Conservation (phyloP, 2,113 vertebrate species). For the Perca fluviatilis region DNA sequence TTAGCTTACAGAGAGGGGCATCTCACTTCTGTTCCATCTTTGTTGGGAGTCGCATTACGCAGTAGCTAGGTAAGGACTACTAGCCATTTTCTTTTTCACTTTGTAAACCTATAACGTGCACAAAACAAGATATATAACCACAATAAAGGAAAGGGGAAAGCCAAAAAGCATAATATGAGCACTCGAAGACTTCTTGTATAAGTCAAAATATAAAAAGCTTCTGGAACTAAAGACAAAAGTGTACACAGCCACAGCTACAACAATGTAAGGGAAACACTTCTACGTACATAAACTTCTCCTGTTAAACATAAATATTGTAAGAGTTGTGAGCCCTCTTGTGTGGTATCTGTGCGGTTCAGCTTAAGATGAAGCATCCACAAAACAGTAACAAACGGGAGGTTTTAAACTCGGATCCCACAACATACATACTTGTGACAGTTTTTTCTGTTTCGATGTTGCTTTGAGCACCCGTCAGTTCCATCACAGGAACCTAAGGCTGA, state of each 20-base stretch:
- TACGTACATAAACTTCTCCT: not conserved
- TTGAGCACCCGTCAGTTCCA: not conserved
- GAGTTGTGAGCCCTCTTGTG: constrained; percentile 30
- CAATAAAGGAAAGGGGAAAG: too few relatives aligned
- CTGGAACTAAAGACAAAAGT: constrained; percentile 15
- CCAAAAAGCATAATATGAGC: too few relatives aligned
- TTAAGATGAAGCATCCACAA: constrained; percentile 16
- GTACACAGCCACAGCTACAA: constrained; percentile 37
- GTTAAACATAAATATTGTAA: constrained; percentile 32
- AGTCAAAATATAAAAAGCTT: constrained; percentile 9
- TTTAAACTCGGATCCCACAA: not conserved
- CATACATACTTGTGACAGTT: constrained; percentile 12
- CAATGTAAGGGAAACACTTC: constrained; percentile 7
- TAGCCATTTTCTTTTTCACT: too few relatives aligned
- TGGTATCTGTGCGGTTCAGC: constrained; percentile 13
- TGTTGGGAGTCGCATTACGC: too few relatives aligned
- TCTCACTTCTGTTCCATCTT: too few relatives aligned
- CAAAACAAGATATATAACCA: too few relatives aligned
- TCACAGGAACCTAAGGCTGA: not conserved
- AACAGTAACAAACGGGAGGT: constrained; percentile 30
- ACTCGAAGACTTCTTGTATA: too few relatives aligned
- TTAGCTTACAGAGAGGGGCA: too few relatives aligned
- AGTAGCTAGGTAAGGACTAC: too few relatives aligned
- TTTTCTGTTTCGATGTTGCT: not conserved
- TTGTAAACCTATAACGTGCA: too few relatives aligned